Evolutionary conservation across 2,797 vertebrate genomes (phyloP).

Genomic region (Acanthurus leucopareius): DNA sequence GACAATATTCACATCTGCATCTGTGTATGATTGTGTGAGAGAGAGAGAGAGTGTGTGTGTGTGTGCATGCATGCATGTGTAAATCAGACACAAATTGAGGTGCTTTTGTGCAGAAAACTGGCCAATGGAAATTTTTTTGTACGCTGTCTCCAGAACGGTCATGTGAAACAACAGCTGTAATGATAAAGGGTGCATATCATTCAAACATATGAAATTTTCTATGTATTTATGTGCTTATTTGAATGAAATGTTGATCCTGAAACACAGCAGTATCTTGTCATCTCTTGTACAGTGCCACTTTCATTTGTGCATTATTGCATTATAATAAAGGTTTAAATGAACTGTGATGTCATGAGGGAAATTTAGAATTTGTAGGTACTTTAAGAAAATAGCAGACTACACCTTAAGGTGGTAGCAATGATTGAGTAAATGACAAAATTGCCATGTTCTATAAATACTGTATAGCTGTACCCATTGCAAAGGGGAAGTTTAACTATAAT

Average conservation of each 20-base stretch:
- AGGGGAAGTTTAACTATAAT: too few relatives aligned
- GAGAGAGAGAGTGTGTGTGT: not conserved
- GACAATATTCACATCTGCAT: slow-evolving; percentile 37
- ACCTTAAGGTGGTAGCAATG: not conserved
- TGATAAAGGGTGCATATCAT: slow-evolving; percentile 49
- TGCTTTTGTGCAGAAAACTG: slow-evolving; percentile 38
- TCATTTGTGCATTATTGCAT: not conserved
- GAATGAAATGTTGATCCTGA: slow-evolving; percentile 35
- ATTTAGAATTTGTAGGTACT: not conserved
- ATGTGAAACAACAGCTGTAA: slow-evolving; percentile 29
- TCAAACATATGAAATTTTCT: slow-evolving; percentile 48
- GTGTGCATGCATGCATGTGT: not conserved
- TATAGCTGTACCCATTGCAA: too few relatives aligned
- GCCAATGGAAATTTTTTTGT: slow-evolving; percentile 27
- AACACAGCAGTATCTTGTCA: not conserved
- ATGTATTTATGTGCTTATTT: slow-evolving; percentile 36
- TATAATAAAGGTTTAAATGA: not conserved
- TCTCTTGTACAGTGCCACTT: not conserved
- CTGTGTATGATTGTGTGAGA: slow-evolving; percentile 16
- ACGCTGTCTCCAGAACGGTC: slow-evolving; percentile 38
- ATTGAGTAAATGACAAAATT: too few relatives aligned
- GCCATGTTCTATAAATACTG: too few relatives aligned
- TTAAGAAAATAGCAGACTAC: not conserved
- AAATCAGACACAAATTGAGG: not conserved
- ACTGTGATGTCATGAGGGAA: not conserved